A percentile compares a stretch with the other conserved stretches of the same genome.
phyloP scores from a whole-genome alignment of 1,140 invertebrate species.

The Zaprionus ghesquierei region DNA sequence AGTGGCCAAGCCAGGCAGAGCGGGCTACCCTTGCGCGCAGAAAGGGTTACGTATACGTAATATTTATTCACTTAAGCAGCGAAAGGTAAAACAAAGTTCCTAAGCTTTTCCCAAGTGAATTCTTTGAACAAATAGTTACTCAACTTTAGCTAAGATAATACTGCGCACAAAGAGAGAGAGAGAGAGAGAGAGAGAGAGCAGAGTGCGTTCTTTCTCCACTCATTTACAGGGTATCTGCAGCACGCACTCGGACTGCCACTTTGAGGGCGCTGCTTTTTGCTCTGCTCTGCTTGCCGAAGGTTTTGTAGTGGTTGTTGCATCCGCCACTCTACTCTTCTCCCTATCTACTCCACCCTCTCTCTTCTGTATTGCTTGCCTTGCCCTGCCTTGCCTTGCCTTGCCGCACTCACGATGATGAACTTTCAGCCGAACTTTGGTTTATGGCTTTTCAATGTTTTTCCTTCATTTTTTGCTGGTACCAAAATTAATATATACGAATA shows the following conservation, averaged over 20 bases:
- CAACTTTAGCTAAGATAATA: background rate
- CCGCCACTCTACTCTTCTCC: background rate
- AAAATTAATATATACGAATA: constrained; percentile 62
- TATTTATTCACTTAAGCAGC: background rate
- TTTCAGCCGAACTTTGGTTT: constrained; percentile 58
- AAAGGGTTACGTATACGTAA: background rate
- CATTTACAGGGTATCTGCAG: background rate
- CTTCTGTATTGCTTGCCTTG: too few relatives aligned
- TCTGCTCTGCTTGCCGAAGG: constrained; percentile 19
- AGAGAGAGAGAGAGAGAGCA: background rate
- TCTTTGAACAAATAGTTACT: background rate
- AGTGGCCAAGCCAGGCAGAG: background rate
- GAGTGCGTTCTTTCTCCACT: background rate
- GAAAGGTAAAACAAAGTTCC: background rate
- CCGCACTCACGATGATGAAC: constrained; percentile 55
- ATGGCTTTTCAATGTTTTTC: constrained; percentile 52
- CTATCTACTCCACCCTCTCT: background rate
- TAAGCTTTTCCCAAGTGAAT: background rate
- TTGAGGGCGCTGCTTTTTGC: background rate
- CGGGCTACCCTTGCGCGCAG: background rate
- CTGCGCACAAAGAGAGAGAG: too few relatives aligned
- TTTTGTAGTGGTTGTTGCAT: constrained; percentile 39
- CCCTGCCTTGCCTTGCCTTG: background rate
- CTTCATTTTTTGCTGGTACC: constrained; percentile 5
- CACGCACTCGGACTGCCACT: background rate